Base-by-base conservation (phyloP, 1,140 invertebrate species). In the Listronotus bonariensis region DNA sequence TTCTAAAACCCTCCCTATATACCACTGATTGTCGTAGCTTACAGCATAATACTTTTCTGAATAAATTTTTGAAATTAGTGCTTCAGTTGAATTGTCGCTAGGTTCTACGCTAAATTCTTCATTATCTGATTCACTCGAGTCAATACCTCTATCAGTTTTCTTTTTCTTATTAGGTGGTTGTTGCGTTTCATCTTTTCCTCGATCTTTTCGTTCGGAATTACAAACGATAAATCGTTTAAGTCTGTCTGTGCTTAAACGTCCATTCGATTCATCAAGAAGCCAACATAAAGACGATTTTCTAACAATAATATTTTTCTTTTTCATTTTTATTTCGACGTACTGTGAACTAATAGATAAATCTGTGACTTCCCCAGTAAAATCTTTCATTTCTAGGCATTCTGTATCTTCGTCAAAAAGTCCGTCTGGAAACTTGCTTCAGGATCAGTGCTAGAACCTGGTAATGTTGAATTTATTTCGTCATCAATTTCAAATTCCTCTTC, bases 261-360 rank as follows among this genome's bases (percentile, higher is more conserved):
- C 43, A 18, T 46, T 46, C 2, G 12, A 14, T 46, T 46, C 43
- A 18, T 3, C 9, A 10, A 46, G 43, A 46, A 46, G 43, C 43
- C 43, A 46, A n/a, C 43, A 46, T 2, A 14, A 46, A 4, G 43
- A 46, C 10, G 43, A 46, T 18, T 46, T 46, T 46, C 15, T 46
- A 14, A 46, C 3, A 18, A 46, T 46, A 3, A 3, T 9, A 14
- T 3, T 3, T 15, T 9, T 2, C 3, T 46, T n/a, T 9, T 46
- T 46, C 15, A 17, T 3, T 14, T 46, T 3, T 10, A 46, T n/a
- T 46, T 46, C n/a, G 3, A 46, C n/a, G 17, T 46, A 46, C 4
- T 1, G 12, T 3, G 43, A 46, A 18, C 15, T 46, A 6, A 6
- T n/a, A 3, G 3, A 3, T 3, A 18, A 1, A 14, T 46, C 4